Evolutionary conservation across 1,140 invertebrate species (phyloP), one percentile per base, ranked within the genome.

Genomic region (Aphidius ervi): DNA sequence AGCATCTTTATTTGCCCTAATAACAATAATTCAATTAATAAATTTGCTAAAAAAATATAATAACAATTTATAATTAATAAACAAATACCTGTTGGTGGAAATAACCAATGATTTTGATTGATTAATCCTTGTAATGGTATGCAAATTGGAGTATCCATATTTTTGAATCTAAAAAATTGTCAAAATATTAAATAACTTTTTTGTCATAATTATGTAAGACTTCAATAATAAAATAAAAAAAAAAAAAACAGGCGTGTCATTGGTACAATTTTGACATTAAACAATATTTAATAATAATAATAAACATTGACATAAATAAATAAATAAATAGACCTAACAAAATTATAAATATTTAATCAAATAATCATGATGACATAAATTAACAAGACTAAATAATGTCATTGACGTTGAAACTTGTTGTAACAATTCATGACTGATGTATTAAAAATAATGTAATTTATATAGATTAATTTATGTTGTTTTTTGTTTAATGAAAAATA

Each of bases 131-230:
- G 67, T 67, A 16, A 65, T 70, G 9, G 73, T 46, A 46, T 74
- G 67, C 8, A 74, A 58, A 41, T 60, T 79, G 31, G 70, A 66
- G 56, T 60, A 69, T 37, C 68, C 70, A 57, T 75, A 69, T 67
- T 74, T 78, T 70, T 76, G 73, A n/a, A 79, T 67, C 76, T 79
- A 65, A 20, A 60, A 46, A 46, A 9, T 16, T 50, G 9, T 20
- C 57, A 58, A 41, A 31, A 56, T 8, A 53, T 46, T 10, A 39
- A 50, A 39, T 40, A 37, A 49, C 59, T 62, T 59, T 59, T 45
- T 58, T 31, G 59, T 61, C 56, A 64, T 40, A 54, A 16, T 74
- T 74, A 76, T 69, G 62, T 76, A 76, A 76, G 67, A 58, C 46
- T 46, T 59, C 55, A 67, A 69, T 52, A 54, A 37, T 56, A 41